Base-by-base conservation (phyloP, 2,888 invertebrate species). In the Caenorhabditis uteleia region DNA sequence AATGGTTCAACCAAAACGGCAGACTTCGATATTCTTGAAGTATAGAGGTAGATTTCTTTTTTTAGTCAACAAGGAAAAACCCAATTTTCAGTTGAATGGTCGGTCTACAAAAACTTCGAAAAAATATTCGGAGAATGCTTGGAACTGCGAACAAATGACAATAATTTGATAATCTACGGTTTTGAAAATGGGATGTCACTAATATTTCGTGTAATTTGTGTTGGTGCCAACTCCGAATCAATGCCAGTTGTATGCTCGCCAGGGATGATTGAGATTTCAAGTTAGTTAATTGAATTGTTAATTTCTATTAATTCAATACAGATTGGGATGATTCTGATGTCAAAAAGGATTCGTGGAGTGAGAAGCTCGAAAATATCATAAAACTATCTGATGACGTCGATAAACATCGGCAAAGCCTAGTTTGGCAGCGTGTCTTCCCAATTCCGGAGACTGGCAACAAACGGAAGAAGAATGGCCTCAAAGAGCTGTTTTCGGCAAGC, bases 401-500 rank as follows among this genome's bases (percentile, higher is more conserved):
- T 20, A 70, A 70, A 33, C 74, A 79, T 50, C 55, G 80, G 7
- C 67, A 70, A 34, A 73, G 76, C 40, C 43, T 74, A 16, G 77
- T 77, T 20, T 80, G 79, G 80, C 77, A 80, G 47, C 67, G 59
- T 70, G 77, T 79, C 3, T 79, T 78, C 36, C 79, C 77, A 23
- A 70, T 64, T 21, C 27, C 40, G 21, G 73, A 69, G 12, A 40
- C 49, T 1, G 62, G 49, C 26, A 51, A 58, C 12, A 68, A 70
- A 40, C 76, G 71, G 50, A 72, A 75, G 56, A 79, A 77, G 34
- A 59, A 62, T 7, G 87, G 86, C 54, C 92, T 97, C 65, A 90
- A 94, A 70, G 93, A 95, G 82, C 87, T 97, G 34, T 97, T 97
- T 86, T 91, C 93, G 0, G 92, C 93, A 10, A 91, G 94, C 48